Conservation (phyloP, 2,888 invertebrate genomes). For the Ophioninae sp. region DNA sequence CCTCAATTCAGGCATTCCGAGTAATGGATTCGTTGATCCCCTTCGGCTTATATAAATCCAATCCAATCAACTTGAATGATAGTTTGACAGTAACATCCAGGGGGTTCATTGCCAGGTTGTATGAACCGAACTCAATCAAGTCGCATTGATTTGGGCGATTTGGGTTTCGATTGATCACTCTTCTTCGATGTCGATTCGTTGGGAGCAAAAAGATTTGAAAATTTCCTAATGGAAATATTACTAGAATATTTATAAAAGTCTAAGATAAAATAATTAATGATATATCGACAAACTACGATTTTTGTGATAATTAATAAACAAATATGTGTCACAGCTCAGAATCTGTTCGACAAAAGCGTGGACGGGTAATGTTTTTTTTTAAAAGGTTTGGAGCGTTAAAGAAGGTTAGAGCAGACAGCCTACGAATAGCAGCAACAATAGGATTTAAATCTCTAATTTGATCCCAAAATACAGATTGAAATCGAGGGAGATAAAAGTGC, state of each 20-base stretch:
- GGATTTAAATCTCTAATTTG: too few species aligned
- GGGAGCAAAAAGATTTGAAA: background rate
- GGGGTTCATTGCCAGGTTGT: background rate
- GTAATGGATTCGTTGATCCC: background rate
- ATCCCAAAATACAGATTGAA: slow-evolving; percentile 81
- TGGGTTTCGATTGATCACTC: background rate
- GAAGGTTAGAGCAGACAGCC: too few species aligned
- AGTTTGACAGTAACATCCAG: background rate
- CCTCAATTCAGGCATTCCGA: background rate
- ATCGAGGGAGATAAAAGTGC: slow-evolving; percentile 85
- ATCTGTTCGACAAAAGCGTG: background rate
- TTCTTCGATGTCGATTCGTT: too few species aligned
- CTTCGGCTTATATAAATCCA: background rate
- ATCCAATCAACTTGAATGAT: background rate
- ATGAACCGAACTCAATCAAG: background rate
- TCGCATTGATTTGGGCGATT: background rate
- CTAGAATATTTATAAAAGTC: background rate
- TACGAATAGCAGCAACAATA: too few species aligned
- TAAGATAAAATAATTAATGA: background rate
- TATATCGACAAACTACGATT: too few species aligned
- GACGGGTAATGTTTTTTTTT: too few species aligned
- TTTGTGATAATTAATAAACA: background rate
- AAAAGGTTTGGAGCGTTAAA: too few species aligned
- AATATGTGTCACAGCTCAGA: background rate
- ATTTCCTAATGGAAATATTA: background rate